These are phyloP conservation scores for Panorpa germanica DNA, from an alignment of 2,888 invertebrate genomes.

Conservation along the genomic window DNA sequence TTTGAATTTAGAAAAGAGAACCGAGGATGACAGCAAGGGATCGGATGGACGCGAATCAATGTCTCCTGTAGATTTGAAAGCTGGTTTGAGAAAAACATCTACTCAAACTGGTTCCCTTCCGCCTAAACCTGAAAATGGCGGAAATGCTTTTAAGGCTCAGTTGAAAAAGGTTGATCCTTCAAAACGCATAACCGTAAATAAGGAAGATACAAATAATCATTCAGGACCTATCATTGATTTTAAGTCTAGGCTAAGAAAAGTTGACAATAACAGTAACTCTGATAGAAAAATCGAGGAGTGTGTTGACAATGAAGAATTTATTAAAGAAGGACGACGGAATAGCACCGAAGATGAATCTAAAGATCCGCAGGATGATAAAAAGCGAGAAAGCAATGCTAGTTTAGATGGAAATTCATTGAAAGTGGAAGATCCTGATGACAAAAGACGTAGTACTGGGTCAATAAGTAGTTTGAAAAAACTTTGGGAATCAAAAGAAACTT, in stretches of 20 bases:
- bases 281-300: no score
- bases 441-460: constrained; percentile 78
- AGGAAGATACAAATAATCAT: constrained; percentile 31
- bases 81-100: constrained; percentile 14
- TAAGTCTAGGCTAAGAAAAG: constrained; percentile 66
- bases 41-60: constrained; percentile 12
- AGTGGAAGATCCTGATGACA: constrained; percentile 54
- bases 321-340: constrained; percentile 14
- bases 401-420: constrained; percentile 21
- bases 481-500: constrained; percentile 68
- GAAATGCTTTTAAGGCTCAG: constrained; percentile 40
- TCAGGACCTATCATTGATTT: constrained; percentile 57
- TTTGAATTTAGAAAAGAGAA: constrained; percentile 43
- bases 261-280: no score
- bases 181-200: constrained; percentile 28
- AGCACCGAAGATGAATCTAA: constrained; percentile 19
- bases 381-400: constrained; percentile 24
- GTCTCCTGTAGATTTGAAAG: constrained; percentile 10
- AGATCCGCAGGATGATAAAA: constrained; percentile 19
- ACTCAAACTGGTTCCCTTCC: constrained; percentile 15
- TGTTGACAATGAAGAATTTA: constrained; percentile 7
- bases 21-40: constrained; percentile 18
- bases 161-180: constrained; percentile 57
- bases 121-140: constrained; percentile 19
- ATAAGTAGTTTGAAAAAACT: constrained; percentile 82